phyloP scores from a whole-genome alignment of 2,888 invertebrate species.

The Aleiodes alternator region DNA sequence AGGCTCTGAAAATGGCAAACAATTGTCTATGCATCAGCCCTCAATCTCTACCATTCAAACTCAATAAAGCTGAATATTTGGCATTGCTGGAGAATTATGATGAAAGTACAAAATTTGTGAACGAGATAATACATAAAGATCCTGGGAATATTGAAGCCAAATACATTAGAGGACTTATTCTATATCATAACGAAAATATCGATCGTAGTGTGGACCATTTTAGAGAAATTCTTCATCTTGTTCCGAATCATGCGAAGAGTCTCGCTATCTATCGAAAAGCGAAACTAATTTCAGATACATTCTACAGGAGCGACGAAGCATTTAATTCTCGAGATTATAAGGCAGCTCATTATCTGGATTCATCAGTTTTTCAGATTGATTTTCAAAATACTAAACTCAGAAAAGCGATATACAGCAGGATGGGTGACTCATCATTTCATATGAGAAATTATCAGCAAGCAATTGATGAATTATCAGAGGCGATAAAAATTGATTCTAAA shows the following conservation, averaged over 20 bases:
- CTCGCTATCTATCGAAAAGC: constrained; percentile 88
- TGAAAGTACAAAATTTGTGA: constrained; percentile 80
- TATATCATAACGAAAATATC: constrained; percentile 91
- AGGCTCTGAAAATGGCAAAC: neutral
- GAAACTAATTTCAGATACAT: constrained; percentile 89
- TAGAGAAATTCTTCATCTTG: constrained; percentile 91
- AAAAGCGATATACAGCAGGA: constrained; percentile 93
- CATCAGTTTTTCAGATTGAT: constrained; percentile 91
- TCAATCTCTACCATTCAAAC: neutral
- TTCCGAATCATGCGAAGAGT: constrained; percentile 93
- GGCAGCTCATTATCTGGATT: constrained; percentile 89
- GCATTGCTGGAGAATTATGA: constrained; percentile 87
- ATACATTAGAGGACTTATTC: constrained; percentile 93
- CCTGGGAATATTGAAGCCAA: constrained; percentile 92
- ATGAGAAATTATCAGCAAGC: constrained; percentile 86
- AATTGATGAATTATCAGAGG: constrained; percentile 89
- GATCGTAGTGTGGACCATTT: constrained; percentile 96
- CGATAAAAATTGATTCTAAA: constrained; percentile 73
- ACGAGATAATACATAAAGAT: constrained; percentile 88
- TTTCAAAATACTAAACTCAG: constrained; percentile 90
- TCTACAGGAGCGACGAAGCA: constrained; percentile 93
- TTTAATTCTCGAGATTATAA: constrained; percentile 88
- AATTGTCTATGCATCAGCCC: neutral
- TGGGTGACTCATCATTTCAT: constrained; percentile 86
- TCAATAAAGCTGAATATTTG: constrained; percentile 89